Percentiles rank a stretch among this genome's conserved stretches.
phyloP scores from a whole-genome alignment of 2,888 invertebrate species.

The Yponomeuta malinellus region DNA sequence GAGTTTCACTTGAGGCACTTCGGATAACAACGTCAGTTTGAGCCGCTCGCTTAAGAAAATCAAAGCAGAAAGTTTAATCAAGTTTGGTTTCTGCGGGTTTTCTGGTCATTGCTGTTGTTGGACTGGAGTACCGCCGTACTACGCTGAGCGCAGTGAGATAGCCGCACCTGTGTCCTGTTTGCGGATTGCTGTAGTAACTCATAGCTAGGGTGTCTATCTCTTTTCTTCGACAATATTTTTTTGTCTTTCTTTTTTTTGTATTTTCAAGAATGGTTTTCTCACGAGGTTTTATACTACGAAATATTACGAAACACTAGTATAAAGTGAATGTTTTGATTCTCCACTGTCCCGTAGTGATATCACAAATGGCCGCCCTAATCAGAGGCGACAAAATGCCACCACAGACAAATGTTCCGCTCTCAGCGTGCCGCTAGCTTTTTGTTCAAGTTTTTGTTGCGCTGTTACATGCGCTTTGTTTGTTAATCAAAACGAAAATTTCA shows the following conservation, averaged over 20 bases:
- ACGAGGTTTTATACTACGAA: no score
- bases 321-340: neutral
- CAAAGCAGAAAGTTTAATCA: neutral
- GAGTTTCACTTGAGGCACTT: neutral
- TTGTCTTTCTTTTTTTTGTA: neutral
- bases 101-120: neutral
- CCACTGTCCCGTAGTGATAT: neutral
- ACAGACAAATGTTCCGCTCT: neutral
- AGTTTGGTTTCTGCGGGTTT: neutral
- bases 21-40: neutral
- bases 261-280: neutral
- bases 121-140: neutral
- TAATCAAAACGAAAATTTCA: neutral
- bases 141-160: neutral
- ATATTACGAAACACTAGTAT: no score
- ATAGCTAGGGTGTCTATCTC: neutral
- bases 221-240: no score
- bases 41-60: no score
- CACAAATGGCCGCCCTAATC: slow-evolving; percentile 1
- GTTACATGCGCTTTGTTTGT: neutral
- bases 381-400: neutral
- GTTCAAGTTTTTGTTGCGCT: neutral
- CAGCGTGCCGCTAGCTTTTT: neutral
- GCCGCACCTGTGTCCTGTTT: neutral
- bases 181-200: neutral